A percentile compares a stretch with the other conserved stretches of the same genome.
Conservation (phyloP, 1,140 invertebrate genomes). For the Helicoverpa armigera region DNA sequence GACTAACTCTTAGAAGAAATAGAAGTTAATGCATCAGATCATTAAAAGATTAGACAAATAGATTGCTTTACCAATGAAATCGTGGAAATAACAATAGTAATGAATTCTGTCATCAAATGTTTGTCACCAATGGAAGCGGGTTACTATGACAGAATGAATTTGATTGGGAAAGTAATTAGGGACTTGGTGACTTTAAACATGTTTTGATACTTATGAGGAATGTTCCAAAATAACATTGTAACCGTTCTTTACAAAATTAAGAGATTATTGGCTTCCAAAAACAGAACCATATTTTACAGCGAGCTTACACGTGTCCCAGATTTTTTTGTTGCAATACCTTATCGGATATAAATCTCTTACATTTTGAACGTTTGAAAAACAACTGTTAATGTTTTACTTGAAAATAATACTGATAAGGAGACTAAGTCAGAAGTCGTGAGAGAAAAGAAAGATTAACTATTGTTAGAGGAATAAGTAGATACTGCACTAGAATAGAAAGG, state of each 20-base stretch:
- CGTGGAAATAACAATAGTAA: slow-evolving; percentile 1
- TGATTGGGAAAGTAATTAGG: slow-evolving; percentile 43
- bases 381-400: background rate
- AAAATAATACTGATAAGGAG: background rate
- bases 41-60: slow-evolving; percentile 4
- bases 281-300: background rate
- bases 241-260: too few relatives aligned
- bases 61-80: slow-evolving; percentile 6
- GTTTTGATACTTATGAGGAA: background rate
- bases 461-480: background rate
- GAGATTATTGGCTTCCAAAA: too few relatives aligned
- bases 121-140: slow-evolving; percentile 1
- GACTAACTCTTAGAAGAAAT: background rate
- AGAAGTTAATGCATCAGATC: background rate
- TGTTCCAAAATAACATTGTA: background rate
- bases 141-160: slow-evolving; percentile 21
- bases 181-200: background rate
- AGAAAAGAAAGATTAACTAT: background rate
- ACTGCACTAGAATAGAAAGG: too few relatives aligned
- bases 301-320: background rate
- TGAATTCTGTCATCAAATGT: slow-evolving; percentile 18
- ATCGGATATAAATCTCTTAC: background rate
- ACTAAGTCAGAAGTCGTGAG: background rate
- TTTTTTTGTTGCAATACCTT: background rate
- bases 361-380: background rate